These are phyloP conservation scores for Coregonus sp. DNA, from an alignment of 2,797 vertebrate species.

Conservation along the genomic window DNA sequence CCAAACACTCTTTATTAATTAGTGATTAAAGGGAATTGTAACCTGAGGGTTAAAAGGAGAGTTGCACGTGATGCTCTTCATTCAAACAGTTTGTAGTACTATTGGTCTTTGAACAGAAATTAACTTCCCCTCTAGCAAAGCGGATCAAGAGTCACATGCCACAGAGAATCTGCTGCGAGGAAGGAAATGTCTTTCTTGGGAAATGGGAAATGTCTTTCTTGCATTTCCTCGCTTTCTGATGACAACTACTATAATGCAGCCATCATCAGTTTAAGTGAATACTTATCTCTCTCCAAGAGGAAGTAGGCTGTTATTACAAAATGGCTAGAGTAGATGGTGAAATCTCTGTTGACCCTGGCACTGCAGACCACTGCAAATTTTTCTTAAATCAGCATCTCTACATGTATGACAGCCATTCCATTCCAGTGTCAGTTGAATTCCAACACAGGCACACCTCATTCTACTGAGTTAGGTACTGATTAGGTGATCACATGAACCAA, in stretches of 20 bases:
- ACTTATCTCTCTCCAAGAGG: neutral
- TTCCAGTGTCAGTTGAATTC: too few relatives aligned
- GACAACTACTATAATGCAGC: neutral
- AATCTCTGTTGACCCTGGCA: too few relatives aligned
- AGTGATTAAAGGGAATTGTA: neutral
- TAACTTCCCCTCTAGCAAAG: neutral
- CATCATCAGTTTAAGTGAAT: neutral
- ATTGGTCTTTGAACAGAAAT: neutral
- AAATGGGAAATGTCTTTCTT: neutral
- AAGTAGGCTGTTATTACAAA: neutral
- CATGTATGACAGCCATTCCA: too few relatives aligned
- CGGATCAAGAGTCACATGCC: neutral
- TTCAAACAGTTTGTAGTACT: neutral
- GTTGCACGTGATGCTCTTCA: neutral
- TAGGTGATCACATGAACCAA: too few relatives aligned
- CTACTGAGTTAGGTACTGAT: too few relatives aligned
- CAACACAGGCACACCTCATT: too few relatives aligned
- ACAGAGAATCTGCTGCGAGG: neutral
- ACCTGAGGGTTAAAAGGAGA: neutral
- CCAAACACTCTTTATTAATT: neutral
- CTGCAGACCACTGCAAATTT: too few relatives aligned
- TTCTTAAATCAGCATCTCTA: too few relatives aligned
- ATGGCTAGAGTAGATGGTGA: too few relatives aligned
- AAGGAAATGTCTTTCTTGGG: neutral
- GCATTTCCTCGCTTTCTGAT: neutral